These are phyloP conservation scores for Hyles euphorbiae DNA, from an alignment of 1,140 invertebrate genomes.

Conservation along the genomic window DNA sequence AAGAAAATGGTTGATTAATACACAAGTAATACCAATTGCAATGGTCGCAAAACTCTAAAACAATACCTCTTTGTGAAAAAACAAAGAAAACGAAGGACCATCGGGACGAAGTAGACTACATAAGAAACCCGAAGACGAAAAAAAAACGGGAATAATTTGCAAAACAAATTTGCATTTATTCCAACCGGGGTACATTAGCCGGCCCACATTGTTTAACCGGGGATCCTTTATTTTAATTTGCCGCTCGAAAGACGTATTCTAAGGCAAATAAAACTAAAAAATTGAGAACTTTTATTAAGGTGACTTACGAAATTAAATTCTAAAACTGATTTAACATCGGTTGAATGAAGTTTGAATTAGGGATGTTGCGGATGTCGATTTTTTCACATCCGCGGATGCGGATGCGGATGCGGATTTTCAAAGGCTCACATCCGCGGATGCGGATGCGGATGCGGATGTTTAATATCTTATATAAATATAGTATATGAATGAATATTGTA, in stretches of 20 bases:
- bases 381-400: too few species aligned
- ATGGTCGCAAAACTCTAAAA: too few species aligned
- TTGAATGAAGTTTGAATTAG: too few species aligned
- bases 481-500: too few species aligned
- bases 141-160: slow-evolving; percentile 37
- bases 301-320: neutral
- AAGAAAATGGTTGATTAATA: too few species aligned
- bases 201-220: slow-evolving; percentile 31
- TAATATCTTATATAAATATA: too few species aligned
- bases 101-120: slow-evolving; percentile 26
- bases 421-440: too few species aligned
- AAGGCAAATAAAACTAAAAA: slow-evolving; percentile 23
- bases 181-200: slow-evolving; percentile 31
- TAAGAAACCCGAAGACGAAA: slow-evolving; percentile 20
- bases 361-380: too few species aligned
- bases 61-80: neutral
- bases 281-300: slow-evolving; percentile 1
- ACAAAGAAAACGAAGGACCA: slow-evolving; percentile 21
- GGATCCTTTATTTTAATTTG: slow-evolving; percentile 35
- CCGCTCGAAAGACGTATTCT: slow-evolving; percentile 25
- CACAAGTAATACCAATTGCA: too few species aligned
- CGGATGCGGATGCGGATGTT: too few species aligned
- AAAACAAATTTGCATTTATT: slow-evolving; percentile 49
- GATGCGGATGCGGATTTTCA: too few species aligned
- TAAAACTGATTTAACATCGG: too few species aligned